Base-by-base conservation (phyloP, 2,888 invertebrate genomes). In the Stenodema calcarata region DNA sequence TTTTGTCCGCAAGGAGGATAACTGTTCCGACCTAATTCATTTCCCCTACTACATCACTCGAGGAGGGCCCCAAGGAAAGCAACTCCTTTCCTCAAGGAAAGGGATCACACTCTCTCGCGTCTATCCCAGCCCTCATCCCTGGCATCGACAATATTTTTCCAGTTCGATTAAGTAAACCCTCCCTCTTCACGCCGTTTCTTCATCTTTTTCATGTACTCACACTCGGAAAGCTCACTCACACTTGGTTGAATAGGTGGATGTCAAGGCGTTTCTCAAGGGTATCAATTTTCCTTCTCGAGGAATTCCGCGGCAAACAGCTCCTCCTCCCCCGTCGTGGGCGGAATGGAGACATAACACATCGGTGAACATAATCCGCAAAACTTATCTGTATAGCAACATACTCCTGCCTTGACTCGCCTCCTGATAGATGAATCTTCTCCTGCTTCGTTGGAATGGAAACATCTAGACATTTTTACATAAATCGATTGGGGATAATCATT, bases 11-110 rank as follows among this genome's bases (percentile, higher is more conserved):
- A 75, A 62, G 62, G 84, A 73, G 84, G 84, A 84, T 84, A 84
- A 84, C 84, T 84, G 84, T 84, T 84, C 84, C 73, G 50, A 84
- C 84, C 84, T 84, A 84, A 84, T 84, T 84, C 84, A 84, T 84
- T 84, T 84, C 84, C 75, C 73, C 84, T 44, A 73, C 73, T 84
- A 73, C 84, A 84, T 84, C 84, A 84, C 84, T 82, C 28, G 73
- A 44, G 35, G 84, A 44, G 78, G 42, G 78, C 73, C 35, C 41
- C 73, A 30, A 73, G 30, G 41, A n/a, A 35, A 35, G 41, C 73
- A 35, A 41, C 35, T 30, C 9, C 73, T 73, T 14, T 18, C 35
- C 73, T 1, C 54, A 18, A n/a, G 35, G 41, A 54, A 35, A 35
- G 30, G 73, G n/a, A 41, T 41, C 73, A 73, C 41, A 35, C 41